A percentile compares a stretch with the other conserved stretches of the same genome.
Conservation (phyloP, 2,888 invertebrate genomes). For the Caenorhabditis sp. region DNA sequence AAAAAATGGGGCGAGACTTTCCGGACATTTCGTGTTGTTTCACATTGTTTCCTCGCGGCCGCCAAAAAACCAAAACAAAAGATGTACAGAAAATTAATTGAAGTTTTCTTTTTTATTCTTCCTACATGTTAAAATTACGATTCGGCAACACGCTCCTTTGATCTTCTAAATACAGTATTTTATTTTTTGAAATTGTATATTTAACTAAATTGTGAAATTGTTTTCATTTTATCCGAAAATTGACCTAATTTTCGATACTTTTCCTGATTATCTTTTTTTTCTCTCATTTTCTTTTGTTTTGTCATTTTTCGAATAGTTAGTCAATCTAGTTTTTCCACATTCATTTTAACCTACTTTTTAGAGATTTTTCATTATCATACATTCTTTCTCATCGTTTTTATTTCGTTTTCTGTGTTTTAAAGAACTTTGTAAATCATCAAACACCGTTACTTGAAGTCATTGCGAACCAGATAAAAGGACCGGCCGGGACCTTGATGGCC, state of each 20-base stretch:
- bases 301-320: background rate
- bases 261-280: background rate
- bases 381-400: too few species aligned
- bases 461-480: too few species aligned
- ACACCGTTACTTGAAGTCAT: too few species aligned
- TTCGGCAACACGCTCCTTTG: background rate
- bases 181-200: too few species aligned
- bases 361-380: too few species aligned
- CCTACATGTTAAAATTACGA: background rate
- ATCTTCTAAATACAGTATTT: too few species aligned
- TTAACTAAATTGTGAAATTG: too few species aligned
- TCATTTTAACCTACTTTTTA: too few species aligned
- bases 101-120: background rate
- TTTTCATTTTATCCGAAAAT: background rate
- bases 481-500: too few species aligned
- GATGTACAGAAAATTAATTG: constrained; percentile 1
- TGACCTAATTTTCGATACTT: constrained; percentile 3
- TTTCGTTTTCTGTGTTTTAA: too few species aligned
- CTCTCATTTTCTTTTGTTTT: background rate
- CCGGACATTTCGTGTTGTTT: constrained; percentile 1
- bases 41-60: background rate
- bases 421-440: too few species aligned
- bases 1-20: background rate
- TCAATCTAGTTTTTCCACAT: too few species aligned
- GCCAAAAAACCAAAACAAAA: background rate